Percentiles rank a stretch among this genome's conserved stretches.
phyloP scores from a whole-genome alignment of 2,113 vertebrate genomes.

The Onychorhynchus coronatus region DNA sequence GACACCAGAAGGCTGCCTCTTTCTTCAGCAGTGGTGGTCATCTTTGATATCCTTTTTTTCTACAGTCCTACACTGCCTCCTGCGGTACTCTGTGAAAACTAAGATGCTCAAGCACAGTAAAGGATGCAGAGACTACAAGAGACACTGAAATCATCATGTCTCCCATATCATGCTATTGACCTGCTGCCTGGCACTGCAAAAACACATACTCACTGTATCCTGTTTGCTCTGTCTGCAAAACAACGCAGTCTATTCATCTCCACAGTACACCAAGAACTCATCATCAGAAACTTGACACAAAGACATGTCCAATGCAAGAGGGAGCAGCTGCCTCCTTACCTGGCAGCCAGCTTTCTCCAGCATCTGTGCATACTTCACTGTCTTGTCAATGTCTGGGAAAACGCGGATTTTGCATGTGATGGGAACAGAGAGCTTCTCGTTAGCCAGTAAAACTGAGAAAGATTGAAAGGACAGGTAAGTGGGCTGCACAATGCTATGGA shows the following conservation, averaged over 20 bases:
- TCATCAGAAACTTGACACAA: not conserved
- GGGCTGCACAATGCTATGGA: constrained; percentile 18
- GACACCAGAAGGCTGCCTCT: not conserved
- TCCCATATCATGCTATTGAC: not conserved
- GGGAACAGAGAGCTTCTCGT: constrained; percentile 92
- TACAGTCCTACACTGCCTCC: not conserved
- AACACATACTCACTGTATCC: not conserved
- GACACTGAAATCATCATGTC: not conserved
- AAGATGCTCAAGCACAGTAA: not conserved
- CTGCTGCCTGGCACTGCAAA: not conserved
- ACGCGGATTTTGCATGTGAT: constrained; percentile 97
- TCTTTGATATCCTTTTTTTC: not conserved
- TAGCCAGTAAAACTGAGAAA: constrained; percentile 85
- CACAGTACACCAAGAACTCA: not conserved
- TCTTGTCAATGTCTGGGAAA: constrained; percentile 91
- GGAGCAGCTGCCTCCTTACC: constrained; percentile 75
- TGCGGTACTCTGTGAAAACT: not conserved
- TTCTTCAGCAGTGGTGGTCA: not conserved
- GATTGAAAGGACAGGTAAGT: constrained; percentile 27
- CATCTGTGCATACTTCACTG: constrained; percentile 91
- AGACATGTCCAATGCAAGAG: not conserved
- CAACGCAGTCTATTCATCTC: not conserved
- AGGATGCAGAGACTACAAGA: not conserved
- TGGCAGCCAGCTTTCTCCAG: constrained; percentile 96
- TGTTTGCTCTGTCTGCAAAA: not conserved